Evolutionary conservation across 2,113 vertebrate species (phyloP).

Genomic region (Phaethon lepturus): DNA sequence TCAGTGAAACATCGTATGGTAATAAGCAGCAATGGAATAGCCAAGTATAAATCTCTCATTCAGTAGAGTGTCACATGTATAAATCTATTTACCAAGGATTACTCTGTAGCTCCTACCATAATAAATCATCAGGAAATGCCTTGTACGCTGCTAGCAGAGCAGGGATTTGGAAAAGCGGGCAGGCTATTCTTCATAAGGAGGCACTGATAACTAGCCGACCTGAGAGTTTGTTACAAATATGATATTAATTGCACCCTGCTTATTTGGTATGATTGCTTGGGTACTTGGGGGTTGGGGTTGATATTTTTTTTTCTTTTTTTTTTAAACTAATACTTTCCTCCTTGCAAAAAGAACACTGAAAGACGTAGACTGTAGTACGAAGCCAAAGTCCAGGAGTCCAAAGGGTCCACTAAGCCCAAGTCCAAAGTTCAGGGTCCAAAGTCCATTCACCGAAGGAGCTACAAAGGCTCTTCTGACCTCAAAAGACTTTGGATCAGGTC

Average conservation of each 20-base stretch:
- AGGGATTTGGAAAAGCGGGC: background rate
- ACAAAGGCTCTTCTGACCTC: background rate
- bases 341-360: background rate
- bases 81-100: slow-evolving; percentile 63
- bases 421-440: background rate
- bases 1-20: slow-evolving; percentile 50
- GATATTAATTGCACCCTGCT: background rate
- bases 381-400: background rate
- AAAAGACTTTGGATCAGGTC: background rate
- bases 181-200: background rate
- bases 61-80: slow-evolving; percentile 3
- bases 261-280: background rate
- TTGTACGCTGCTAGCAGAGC: background rate
- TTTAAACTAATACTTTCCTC: background rate
- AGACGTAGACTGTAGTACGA: background rate
- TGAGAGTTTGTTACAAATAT: background rate
- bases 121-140: slow-evolving; percentile 42
- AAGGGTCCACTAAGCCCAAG: background rate
- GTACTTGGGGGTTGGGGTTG: background rate
- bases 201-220: background rate
- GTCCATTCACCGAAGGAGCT: background rate
- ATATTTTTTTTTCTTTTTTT: background rate
- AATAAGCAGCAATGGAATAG: slow-evolving; percentile 48
- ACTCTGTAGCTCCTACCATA: background rate
- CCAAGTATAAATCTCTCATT: slow-evolving; percentile 59